These are phyloP conservation scores for Adela reaumurella DNA, from an alignment of 2,888 invertebrate species.

Conservation along the genomic window DNA sequence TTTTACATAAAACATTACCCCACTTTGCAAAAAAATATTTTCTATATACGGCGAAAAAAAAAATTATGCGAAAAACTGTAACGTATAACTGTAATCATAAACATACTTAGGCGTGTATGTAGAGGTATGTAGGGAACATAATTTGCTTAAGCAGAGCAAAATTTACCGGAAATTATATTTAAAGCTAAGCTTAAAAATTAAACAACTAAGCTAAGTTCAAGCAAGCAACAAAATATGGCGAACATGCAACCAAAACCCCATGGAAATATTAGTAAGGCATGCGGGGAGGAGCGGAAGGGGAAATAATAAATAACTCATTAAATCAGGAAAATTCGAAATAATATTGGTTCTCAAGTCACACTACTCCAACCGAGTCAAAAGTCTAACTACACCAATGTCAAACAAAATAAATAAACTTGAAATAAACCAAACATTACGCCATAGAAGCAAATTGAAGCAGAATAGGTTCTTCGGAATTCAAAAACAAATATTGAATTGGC, in stretches of 20 bases:
- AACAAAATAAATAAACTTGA: conserved; percentile 28
- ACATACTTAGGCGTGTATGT: too few relatives aligned
- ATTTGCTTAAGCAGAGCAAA: conserved; percentile 21
- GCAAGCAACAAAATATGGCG: conserved; percentile 32
- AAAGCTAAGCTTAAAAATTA: conserved; percentile 29
- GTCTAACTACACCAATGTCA: conserved; percentile 37
- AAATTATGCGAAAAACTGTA: too few relatives aligned
- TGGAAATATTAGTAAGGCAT: conserved; percentile 37
- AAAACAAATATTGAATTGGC: conserved; percentile 54
- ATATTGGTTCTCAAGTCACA: conserved; percentile 50
- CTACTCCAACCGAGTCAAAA: conserved; percentile 39
- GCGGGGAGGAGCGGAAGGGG: conserved; percentile 29
- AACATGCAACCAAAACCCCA: conserved; percentile 39
- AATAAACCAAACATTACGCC: conserved; percentile 42
- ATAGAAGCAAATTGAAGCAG: conserved; percentile 54
- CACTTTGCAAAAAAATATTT: too few relatives aligned
- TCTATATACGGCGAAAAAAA: too few relatives aligned
- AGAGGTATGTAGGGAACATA: too few relatives aligned
- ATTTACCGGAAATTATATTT: conserved; percentile 35
- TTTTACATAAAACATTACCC: too few relatives aligned
- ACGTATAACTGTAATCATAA: too few relatives aligned
- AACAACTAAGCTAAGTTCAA: conserved; percentile 28
- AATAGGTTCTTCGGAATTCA: conserved; percentile 56
- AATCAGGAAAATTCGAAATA: conserved; percentile 35
- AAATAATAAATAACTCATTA: conserved; percentile 39